Percentiles rank a stretch among this genome's conserved stretches.
These are phyloP conservation scores for Chironomus tentans DNA, from an alignment of 2,888 invertebrate genomes.

Conservation along the genomic window DNA sequence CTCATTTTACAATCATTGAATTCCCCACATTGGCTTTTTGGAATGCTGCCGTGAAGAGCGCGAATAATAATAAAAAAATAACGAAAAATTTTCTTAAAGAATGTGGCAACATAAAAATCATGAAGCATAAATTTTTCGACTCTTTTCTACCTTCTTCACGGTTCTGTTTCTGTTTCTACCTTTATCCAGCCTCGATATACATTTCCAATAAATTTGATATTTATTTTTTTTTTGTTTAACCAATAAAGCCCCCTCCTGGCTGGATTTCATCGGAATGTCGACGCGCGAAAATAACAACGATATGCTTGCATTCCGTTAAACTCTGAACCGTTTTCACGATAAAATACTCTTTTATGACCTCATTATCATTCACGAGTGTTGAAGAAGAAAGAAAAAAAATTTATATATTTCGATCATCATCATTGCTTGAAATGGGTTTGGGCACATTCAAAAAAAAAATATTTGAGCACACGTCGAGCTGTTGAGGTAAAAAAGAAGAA, in stretches of 20 bases:
- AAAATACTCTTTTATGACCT: conserved; percentile 6
- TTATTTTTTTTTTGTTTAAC: background rate
- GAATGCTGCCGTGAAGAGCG: background rate
- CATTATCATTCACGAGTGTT: conserved; percentile 22
- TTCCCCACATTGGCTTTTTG: too few relatives aligned
- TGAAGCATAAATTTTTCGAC: background rate
- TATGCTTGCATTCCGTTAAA: conserved; percentile 9
- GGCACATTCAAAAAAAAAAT: background rate
- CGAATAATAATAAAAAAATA: background rate
- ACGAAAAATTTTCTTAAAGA: background rate
- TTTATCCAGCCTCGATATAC: background rate
- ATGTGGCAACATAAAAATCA: background rate
- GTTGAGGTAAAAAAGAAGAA: background rate
- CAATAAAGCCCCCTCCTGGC: background rate
- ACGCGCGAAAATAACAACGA: background rate
- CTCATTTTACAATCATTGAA: too few relatives aligned
- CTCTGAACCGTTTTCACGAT: conserved; percentile 14
- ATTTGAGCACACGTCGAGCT: background rate
- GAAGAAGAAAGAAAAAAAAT: background rate
- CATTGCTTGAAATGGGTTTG: background rate
- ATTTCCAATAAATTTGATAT: background rate
- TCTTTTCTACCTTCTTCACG: background rate
- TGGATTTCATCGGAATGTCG: background rate
- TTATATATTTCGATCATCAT: conserved; percentile 15
- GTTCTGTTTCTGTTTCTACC: too few relatives aligned